Conservation (phyloP, 1,140 invertebrate species). For the Camponotus floridanus region DNA sequence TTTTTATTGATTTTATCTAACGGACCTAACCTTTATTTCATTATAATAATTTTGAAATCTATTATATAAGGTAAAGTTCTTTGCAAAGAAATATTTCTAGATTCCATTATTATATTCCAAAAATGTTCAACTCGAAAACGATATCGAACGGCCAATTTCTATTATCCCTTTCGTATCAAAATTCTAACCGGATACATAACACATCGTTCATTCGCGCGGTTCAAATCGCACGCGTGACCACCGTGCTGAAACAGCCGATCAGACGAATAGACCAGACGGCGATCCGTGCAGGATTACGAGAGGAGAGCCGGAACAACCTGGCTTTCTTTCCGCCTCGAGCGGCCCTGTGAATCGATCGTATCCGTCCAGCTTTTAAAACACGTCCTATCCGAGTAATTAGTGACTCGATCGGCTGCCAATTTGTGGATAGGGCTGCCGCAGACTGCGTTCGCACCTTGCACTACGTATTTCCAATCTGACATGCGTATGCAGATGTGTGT, state of each 20-base stretch:
- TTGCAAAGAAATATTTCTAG: neutral
- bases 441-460: conserved; percentile 48
- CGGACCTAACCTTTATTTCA: too few species aligned
- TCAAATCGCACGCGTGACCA: conserved; percentile 39
- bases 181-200: neutral
- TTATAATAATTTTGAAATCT: too few species aligned
- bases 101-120: neutral
- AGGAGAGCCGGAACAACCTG: neutral
- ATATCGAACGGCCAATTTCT: neutral
- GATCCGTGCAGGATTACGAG: conserved; percentile 38
- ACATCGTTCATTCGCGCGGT: conserved; percentile 12
- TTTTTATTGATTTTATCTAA: too few species aligned
- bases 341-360: conserved; percentile 74
- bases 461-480: conserved; percentile 19
- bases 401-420: conserved; percentile 78
- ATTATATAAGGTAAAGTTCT: neutral
- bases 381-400: conserved; percentile 76
- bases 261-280: conserved; percentile 49
- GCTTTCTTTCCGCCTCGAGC: conserved; percentile 57
- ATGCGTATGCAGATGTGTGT: neutral
- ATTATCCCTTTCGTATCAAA: conserved; percentile 5
- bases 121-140: neutral
- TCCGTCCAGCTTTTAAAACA: conserved; percentile 77
- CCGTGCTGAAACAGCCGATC: conserved; percentile 38
- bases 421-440: conserved; percentile 73